phyloP scores from a whole-genome alignment of 1,140 invertebrate species.

The Diploscapter pachys region DNA sequence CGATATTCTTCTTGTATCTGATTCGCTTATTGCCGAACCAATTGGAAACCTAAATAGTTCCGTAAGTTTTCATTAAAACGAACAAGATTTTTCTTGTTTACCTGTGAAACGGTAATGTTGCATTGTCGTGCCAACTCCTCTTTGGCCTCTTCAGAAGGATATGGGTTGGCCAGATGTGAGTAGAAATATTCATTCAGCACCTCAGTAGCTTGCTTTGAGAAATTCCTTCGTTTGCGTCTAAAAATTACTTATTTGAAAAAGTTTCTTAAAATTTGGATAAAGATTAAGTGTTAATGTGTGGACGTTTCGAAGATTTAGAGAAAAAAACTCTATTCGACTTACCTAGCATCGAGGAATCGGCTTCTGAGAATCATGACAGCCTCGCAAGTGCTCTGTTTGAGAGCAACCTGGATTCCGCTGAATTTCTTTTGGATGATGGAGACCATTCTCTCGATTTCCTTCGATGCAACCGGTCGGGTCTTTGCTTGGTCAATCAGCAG shows the following conservation, averaged over 20 bases:
- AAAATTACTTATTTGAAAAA: constrained; percentile 23
- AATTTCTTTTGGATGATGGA: constrained; percentile 99
- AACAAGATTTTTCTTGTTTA: not conserved
- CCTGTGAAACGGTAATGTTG: constrained; percentile 92
- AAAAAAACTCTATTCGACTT: not conserved
- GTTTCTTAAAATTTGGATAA: constrained; percentile 2
- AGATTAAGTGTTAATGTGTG: not conserved
- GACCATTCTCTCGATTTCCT: constrained; percentile 99
- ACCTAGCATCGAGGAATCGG: constrained; percentile 60
- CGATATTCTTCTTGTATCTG: constrained; percentile 99
- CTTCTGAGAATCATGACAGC: constrained; percentile 98
- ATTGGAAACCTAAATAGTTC: constrained; percentile 61
- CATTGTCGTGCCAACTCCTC: constrained; percentile 99
- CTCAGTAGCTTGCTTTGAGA: constrained; percentile 99
- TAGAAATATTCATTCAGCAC: constrained; percentile 99
- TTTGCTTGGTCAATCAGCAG: constrained; percentile 92
- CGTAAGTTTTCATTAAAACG: constrained; percentile 24
- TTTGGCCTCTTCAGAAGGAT: constrained; percentile 98
- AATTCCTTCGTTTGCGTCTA: constrained; percentile 95
- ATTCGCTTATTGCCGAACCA: constrained; percentile 99
- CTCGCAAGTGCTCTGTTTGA: constrained; percentile 99
- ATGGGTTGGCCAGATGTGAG: constrained; percentile 97
- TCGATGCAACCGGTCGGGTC: constrained; percentile 66
- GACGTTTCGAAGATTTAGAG: constrained; percentile 25
- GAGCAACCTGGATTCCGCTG: constrained; percentile 98